Evolutionary conservation across 2,113 vertebrate genomes (phyloP), one percentile per base, ranked within the genome.

Genomic region (Butorides virescens): DNA sequence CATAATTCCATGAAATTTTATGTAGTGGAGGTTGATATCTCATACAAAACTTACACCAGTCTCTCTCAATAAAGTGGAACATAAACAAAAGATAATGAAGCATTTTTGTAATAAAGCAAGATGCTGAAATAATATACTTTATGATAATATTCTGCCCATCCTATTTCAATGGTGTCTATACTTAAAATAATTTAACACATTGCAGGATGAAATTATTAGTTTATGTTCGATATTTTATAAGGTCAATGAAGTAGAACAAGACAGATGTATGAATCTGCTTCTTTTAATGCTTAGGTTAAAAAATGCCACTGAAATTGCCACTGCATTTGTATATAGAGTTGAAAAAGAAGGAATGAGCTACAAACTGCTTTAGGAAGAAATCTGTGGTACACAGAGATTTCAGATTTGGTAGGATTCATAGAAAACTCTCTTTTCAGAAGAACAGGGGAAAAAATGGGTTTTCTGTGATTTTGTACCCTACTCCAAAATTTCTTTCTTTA

Each of bases 361-460:
- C 36, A 42, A 67, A 72, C 7, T 6, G 6, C 32, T 55, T 65
- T 39, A 70, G 61, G 36, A 84, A 76, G 39, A 66, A 74, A n/a
- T 62, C 13, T 55, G 13, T 55, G 10, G 15, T 76, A 90, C 2
- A 10, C 15, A 20, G 53, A 59, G 29, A 61, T 79, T 34, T 52
- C 49, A 47, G 44, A 73, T 73, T 70, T 50, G 30, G 8, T 30
- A 62, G 20, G 8, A 61, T 12, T 58, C 55, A n/a, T 65, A 65
- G 20, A 76, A 84, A 77, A 84, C 23, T 55, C 18, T 65, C 1
- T 65, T 73, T 63, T 32, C 11, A 65, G 30, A 82, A 68, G 7
- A 58, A 23, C 5, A 13, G 21, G 16, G 5, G 2, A 0, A 9
- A 42, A 9, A 0, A 9, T 46, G 5, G 16, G 4, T 19, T 66